These are phyloP conservation scores for Oxyruncus cristatus DNA, from an alignment of 2,113 vertebrate species.

Conservation along the genomic window DNA sequence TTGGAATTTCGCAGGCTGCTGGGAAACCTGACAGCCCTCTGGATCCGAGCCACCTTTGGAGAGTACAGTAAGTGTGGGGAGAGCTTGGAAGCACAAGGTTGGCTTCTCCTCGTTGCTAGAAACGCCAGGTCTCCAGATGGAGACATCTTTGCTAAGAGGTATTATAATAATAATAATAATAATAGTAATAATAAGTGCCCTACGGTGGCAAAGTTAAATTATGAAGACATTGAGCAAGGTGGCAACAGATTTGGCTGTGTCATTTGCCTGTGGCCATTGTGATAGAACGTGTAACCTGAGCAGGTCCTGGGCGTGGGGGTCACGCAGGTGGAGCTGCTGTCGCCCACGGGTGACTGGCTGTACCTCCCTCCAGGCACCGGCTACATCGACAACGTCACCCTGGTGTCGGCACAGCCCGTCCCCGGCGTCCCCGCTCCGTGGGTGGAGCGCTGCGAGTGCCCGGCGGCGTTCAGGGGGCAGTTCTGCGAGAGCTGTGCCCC, in stretches of 20 bases:
- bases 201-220: not conserved
- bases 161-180: not conserved
- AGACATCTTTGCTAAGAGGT: not conserved
- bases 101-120: not conserved
- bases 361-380: conserved; percentile 79
- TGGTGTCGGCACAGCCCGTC: conserved; percentile 78
- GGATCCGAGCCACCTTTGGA: conserved; percentile 89
- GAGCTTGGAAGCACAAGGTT: not conserved
- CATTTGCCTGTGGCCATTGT: rapidly evolving
- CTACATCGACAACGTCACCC: conserved; percentile 83
- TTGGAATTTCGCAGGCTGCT: conserved; percentile 84
- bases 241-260: not conserved
- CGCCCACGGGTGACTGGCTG: rapidly evolving
- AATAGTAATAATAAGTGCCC: not conserved
- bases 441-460: conserved; percentile 87
- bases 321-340: not conserved
- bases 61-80: conserved; percentile 80
- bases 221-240: not conserved
- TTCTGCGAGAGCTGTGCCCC: conserved; percentile 85
- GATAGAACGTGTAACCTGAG: rapidly evolving
- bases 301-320: rapidly evolving
- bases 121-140: not conserved
- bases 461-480: conserved; percentile 74
- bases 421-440: conserved; percentile 76
- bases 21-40: conserved; percentile 86